Evolutionary conservation across 1,140 invertebrate genomes (phyloP).

Genomic region (Nephila pilipes): DNA sequence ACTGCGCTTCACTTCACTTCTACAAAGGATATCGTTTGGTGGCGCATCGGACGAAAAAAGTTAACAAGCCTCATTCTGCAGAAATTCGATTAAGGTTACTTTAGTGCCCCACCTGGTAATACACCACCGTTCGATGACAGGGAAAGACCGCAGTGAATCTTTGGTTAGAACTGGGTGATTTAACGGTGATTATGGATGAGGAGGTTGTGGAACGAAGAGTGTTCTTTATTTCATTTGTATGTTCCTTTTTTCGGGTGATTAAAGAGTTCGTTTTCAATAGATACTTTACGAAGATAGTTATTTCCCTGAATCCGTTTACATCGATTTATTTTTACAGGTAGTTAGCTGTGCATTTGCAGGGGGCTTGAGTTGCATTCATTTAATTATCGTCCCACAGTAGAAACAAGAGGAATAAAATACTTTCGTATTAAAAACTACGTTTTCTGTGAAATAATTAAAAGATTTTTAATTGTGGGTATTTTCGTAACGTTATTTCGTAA

Average conservation of each 20-base stretch:
- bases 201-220: neutral
- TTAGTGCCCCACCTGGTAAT: slow-evolving; percentile 34
- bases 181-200: neutral
- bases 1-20: slow-evolving; percentile 34
- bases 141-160: neutral
- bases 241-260: neutral
- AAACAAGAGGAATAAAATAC: too few relatives aligned
- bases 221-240: neutral
- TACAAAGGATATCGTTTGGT: slow-evolving; percentile 58
- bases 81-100: slow-evolving; percentile 51
- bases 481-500: too few relatives aligned
- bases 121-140: neutral
- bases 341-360: too few relatives aligned
- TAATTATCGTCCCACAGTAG: too few relatives aligned
- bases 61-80: slow-evolving; percentile 52
- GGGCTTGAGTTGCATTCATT: too few relatives aligned
- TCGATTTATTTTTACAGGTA: too few relatives aligned
- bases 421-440: too few relatives aligned
- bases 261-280: too few relatives aligned
- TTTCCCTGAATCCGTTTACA: too few relatives aligned
- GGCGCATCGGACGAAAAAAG: slow-evolving; percentile 25
- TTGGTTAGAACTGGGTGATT: neutral
- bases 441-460: too few relatives aligned
- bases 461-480: too few relatives aligned
- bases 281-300: too few relatives aligned